Evolutionary conservation across 2,113 vertebrate species (phyloP).

Genomic region (Harpagus bidentatus): DNA sequence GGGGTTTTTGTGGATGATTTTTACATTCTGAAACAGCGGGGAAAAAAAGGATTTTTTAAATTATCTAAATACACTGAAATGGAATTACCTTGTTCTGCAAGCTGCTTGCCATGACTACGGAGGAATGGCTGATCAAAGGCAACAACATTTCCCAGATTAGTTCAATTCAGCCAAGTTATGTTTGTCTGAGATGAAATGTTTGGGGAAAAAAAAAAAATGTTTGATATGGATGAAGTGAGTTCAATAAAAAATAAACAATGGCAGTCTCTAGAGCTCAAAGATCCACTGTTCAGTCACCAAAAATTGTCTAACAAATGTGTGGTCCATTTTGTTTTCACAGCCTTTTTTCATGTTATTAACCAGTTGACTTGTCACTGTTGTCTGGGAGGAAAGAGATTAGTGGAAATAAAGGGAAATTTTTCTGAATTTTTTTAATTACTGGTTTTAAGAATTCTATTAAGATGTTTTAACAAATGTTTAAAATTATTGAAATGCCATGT

Average conservation of each 20-base stretch:
- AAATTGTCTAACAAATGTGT: neutral
- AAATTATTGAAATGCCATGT: neutral
- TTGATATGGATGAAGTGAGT: neutral
- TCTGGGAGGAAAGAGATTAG: neutral
- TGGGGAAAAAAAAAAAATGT: neutral
- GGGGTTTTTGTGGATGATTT: neutral
- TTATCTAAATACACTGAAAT: neutral
- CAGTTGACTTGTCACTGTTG: neutral
- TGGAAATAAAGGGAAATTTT: neutral
- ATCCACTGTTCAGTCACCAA: neutral
- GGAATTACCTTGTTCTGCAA: neutral
- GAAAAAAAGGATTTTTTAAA: neutral
- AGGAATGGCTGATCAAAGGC: neutral
- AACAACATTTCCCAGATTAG: neutral
- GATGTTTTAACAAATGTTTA: neutral
- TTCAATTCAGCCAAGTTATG: neutral
- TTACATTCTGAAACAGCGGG: neutral
- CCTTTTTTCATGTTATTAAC: neutral
- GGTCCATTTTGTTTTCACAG: neutral
- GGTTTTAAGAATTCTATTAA: neutral
- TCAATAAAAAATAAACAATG: neutral
- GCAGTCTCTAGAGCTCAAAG: neutral
- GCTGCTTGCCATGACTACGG: neutral
- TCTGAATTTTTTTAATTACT: neutral
- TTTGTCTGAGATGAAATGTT: neutral